phyloP scores from a whole-genome alignment of 2,888 invertebrate species.

The Argyresthia albistria region DNA sequence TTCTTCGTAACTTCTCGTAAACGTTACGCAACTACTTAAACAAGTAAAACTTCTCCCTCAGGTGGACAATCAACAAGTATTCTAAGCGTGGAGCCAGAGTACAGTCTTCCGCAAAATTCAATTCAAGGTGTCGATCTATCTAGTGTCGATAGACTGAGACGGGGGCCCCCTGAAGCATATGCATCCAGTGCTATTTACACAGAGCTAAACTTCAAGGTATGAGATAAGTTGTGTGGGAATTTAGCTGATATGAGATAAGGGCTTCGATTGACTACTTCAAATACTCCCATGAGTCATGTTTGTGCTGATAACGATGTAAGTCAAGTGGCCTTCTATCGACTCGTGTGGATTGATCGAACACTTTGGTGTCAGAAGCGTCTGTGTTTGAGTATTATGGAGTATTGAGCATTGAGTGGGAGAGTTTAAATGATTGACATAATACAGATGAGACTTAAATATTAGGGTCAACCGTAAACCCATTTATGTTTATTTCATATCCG shows the following conservation, averaged over 20 bases:
- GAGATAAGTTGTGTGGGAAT: conserved; percentile 48
- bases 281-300: conserved; percentile 2
- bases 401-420: no score
- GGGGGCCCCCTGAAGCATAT: conserved; percentile 62
- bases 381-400: no score
- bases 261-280: conserved; percentile 20
- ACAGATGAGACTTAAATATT: no score
- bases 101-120: conserved; percentile 62
- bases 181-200: conserved; percentile 68
- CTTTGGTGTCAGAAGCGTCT: no score
- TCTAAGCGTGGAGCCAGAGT: conserved; percentile 60
- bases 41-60: conserved; percentile 15
- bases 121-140: conserved; percentile 57
- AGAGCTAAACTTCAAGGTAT: conserved; percentile 69
- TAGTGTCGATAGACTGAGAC: conserved; percentile 56
- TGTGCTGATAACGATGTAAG: neutral
- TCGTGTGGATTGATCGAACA: no score
- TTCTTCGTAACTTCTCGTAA: no score
- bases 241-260: conserved; percentile 39
- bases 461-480: no score
- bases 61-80: conserved; percentile 59
- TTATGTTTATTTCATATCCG: no score
- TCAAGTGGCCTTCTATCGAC: no score
- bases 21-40: no score
- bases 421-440: no score